Base-by-base conservation (phyloP, 2,888 invertebrate species). In the Cerastis rubricosa region DNA sequence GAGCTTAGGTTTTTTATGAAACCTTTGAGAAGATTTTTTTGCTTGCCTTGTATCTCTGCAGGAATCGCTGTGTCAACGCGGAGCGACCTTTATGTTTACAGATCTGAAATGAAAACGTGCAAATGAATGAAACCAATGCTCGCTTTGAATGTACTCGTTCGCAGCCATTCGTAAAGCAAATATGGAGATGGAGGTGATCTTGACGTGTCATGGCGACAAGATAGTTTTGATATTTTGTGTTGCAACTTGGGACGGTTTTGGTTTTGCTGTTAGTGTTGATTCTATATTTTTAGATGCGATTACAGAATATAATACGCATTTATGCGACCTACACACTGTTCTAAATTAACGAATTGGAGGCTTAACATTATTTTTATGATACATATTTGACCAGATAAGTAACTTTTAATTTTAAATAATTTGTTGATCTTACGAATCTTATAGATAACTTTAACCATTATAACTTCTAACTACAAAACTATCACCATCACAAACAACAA, bases 111-210 rank as follows among this genome's bases (percentile, higher is more conserved):
- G 85, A 85, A 91, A 90, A 87, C 87, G 88, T 84, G 90, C 89
- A 89, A 91, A 91, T 91, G 91, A 91, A 91, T 90, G 90, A 90
- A 88, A 87, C 89, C 90, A 89, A 90, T 91, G 85, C 80, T 71
- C 75, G 85, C 82, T 86, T 80, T 89, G 85, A 88, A 86, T 90
- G 89, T 89, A 59, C 59, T 59, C 59, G 59, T 59, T 89, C 88
- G 88, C 83, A 87, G 84, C 89, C 90, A 91, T 89, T 90, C 83
- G 88, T 88, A 88, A 87, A 88, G 87, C 88, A 92, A 92, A 92
- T 92, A 92, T 91, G 90, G 87, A 87, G 89, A 89, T 87, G 87
- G 85, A 81, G 77, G 85, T 86, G 89, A 89, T 91, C 90, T 90
- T 81, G 85, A 80, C 79, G 76, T 86, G 87, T 85, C 84, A 82